Conservation (phyloP, 1,140 invertebrate species). For the Leguminivora glycinivorella region DNA sequence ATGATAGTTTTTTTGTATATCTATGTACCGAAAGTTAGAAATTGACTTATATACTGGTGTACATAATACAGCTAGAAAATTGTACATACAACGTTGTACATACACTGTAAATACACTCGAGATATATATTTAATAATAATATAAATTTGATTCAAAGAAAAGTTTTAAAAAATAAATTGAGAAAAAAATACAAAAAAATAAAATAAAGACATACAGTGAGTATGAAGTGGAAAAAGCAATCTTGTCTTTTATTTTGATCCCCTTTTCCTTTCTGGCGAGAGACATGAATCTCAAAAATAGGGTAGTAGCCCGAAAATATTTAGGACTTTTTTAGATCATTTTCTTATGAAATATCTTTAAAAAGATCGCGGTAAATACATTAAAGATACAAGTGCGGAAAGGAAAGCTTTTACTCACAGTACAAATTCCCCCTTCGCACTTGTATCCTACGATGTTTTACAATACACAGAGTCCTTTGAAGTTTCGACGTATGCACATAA, state of each 20-base stretch:
- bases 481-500: too few relatives aligned
- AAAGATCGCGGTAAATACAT: too few relatives aligned
- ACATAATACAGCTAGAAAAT: conserved; percentile 43
- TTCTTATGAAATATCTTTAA: too few relatives aligned
- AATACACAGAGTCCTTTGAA: too few relatives aligned
- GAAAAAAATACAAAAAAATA: conserved; percentile 64
- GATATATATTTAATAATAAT: conserved; percentile 74
- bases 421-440: too few relatives aligned
- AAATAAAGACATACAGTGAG: conserved; percentile 75
- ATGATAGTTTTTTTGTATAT: conserved; percentile 39
- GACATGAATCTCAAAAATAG: too few relatives aligned
- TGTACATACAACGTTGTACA: conserved; percentile 67
- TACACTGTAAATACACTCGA: conserved; percentile 70
- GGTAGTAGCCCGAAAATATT: too few relatives aligned
- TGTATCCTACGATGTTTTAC: too few relatives aligned
- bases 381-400: too few relatives aligned
- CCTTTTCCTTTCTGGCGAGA: neutral
- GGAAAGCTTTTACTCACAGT: too few relatives aligned
- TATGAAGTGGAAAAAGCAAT: conserved; percentile 70
- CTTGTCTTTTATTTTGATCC: conserved; percentile 59
- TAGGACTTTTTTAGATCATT: too few relatives aligned
- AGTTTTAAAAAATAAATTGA: conserved; percentile 70
- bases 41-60: conserved; percentile 47
- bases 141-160: conserved; percentile 74
- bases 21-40: conserved; percentile 36